Percentiles rank a stretch among this genome's conserved stretches.
Evolutionary conservation across 2,888 invertebrate genomes (phyloP).

Genomic region (Troglohyphantes excavatus): DNA sequence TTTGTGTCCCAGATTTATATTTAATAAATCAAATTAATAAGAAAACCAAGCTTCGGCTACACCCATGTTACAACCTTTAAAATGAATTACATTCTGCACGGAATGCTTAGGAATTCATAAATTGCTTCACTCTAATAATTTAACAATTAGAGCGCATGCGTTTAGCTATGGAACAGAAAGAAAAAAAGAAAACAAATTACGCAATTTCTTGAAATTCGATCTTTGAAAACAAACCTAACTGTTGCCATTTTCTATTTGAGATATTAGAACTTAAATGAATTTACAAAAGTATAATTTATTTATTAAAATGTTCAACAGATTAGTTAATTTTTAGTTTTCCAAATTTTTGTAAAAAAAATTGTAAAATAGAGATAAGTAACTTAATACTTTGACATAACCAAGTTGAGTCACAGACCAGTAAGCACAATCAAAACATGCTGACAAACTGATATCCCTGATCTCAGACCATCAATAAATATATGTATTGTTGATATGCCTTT

Average conservation of each 20-base stretch:
- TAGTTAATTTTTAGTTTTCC: too few relatives aligned
- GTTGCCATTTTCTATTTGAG: slow-evolving; percentile 3
- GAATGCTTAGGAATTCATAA: slow-evolving; percentile 23
- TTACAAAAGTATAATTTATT: too few relatives aligned
- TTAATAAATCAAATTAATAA: neutral
- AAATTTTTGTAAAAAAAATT: too few relatives aligned
- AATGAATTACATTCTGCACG: neutral
- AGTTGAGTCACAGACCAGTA: too few relatives aligned
- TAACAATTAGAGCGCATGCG: slow-evolving; percentile 41
- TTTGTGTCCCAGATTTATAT: neutral
- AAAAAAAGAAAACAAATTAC: slow-evolving; percentile 67
- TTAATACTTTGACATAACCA: neutral
- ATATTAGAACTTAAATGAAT: too few relatives aligned
- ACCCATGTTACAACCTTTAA: neutral
- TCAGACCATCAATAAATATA: neutral
- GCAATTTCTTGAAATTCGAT: slow-evolving; percentile 66
- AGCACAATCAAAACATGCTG: too few relatives aligned
- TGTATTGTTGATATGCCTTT: too few relatives aligned
- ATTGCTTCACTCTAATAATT: slow-evolving; percentile 19
- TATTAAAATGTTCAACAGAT: too few relatives aligned
- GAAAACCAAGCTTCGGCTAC: neutral
- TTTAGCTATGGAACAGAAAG: neutral
- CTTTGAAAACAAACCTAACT: slow-evolving; percentile 19
- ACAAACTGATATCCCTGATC: neutral
- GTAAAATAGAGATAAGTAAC: neutral